Evolutionary conservation across 1,140 invertebrate genomes (phyloP).

Genomic region (Lordiphosa stackelbergi): DNA sequence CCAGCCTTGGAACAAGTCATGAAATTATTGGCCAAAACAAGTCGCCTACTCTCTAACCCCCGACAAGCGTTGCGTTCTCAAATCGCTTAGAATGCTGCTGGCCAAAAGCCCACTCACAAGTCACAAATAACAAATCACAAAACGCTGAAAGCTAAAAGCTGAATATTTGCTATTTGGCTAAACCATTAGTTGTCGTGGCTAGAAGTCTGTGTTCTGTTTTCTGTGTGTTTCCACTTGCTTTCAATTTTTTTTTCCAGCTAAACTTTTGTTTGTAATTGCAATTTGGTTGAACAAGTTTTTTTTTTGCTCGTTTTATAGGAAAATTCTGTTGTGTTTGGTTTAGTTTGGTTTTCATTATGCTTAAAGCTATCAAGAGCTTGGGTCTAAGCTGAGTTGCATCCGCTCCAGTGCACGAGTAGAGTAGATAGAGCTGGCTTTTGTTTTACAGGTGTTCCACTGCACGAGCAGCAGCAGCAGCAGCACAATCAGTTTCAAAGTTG

Average conservation of each 20-base stretch:
- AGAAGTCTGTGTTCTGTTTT: slow-evolving; percentile 3
- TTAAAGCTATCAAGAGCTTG: slow-evolving; percentile 22
- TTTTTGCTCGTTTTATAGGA: slow-evolving; percentile 10
- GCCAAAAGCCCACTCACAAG: slow-evolving; percentile 58
- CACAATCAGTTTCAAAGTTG: slow-evolving; percentile 63
- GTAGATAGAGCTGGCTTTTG: slow-evolving; percentile 60
- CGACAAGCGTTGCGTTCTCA: background rate
- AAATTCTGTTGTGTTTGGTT: slow-evolving; percentile 20
- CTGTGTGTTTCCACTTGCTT: slow-evolving; percentile 46
- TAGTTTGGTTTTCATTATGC: slow-evolving; percentile 35
- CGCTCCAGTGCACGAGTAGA: slow-evolving; percentile 47
- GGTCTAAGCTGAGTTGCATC: slow-evolving; percentile 36
- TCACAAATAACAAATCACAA: slow-evolving; percentile 23
- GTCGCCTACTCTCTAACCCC: slow-evolving; percentile 46
- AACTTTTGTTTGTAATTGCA: slow-evolving; percentile 59
- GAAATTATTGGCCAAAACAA: slow-evolving; percentile 72
- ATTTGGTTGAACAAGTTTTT: slow-evolving; percentile 64
- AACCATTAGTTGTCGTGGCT: slow-evolving; percentile 45
- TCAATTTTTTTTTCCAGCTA: slow-evolving; percentile 40
- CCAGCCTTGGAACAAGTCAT: slow-evolving; percentile 73
- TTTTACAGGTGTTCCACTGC: slow-evolving; percentile 73
- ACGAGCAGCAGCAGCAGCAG: slow-evolving; percentile 39
- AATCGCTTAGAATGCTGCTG: slow-evolving; percentile 59
- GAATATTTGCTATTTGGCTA: slow-evolving; percentile 60
- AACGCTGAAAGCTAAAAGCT: slow-evolving; percentile 30